Evolutionary conservation across 2,888 invertebrate species (phyloP).

Genomic region (Nemoura dubitans): DNA sequence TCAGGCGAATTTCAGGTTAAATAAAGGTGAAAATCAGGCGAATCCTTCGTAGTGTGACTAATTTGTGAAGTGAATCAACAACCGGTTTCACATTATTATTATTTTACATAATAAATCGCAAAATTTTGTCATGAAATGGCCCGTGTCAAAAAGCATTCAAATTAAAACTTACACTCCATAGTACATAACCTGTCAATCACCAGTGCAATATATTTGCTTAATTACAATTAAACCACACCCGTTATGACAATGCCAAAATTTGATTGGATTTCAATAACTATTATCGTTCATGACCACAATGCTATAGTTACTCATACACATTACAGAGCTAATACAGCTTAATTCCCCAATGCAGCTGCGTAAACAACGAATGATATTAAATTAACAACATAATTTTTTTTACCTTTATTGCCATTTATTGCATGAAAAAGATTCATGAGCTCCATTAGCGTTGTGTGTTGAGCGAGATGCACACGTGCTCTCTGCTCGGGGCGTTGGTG

Average conservation of each 20-base stretch:
- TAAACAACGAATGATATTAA: neutral
- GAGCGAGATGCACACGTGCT: no score
- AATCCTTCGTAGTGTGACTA: no score
- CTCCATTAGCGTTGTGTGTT: no score
- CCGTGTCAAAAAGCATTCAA: neutral
- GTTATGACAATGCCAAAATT: neutral
- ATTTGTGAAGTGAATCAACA: no score
- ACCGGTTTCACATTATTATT: neutral
- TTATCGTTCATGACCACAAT: conserved; percentile 1
- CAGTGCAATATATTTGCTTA: neutral
- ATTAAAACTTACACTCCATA: neutral
- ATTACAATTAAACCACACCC: neutral
- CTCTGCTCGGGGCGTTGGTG: no score
- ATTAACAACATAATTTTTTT: neutral
- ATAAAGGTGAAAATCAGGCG: no score
- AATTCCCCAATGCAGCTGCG: neutral
- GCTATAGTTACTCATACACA: neutral
- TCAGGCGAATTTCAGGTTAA: no score
- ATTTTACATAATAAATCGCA: neutral
- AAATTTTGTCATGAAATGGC: neutral
- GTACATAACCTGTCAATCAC: neutral
- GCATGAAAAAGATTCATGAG: no score
- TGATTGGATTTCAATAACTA: conserved; percentile 12
- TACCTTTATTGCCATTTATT: no score
- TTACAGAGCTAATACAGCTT: neutral